These are phyloP conservation scores for Oreochromis spilurus DNA, from an alignment of 2,113 vertebrate species.

Conservation along the genomic window DNA sequence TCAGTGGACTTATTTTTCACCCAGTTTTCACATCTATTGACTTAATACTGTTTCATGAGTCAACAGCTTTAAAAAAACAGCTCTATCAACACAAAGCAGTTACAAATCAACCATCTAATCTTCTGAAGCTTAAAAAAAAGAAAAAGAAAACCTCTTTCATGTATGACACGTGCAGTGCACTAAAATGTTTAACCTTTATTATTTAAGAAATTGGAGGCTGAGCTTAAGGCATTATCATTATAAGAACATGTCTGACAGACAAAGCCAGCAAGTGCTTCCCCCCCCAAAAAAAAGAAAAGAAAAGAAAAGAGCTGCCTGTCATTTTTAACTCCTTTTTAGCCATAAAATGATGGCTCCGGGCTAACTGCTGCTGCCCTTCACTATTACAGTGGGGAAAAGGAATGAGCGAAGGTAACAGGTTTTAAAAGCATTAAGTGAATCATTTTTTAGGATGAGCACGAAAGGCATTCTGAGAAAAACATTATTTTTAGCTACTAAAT, in stretches of 20 bases:
- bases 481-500: not conserved
- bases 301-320: not conserved
- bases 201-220: not conserved
- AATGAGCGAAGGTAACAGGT: not conserved
- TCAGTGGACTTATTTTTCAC: not conserved
- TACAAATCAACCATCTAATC: not conserved
- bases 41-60: not conserved
- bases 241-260: not conserved
- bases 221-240: not conserved
- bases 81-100: not conserved
- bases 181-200: not conserved
- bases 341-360: not conserved
- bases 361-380: not conserved
- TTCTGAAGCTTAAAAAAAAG: not conserved
- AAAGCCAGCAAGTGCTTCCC: not conserved
- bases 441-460: not conserved
- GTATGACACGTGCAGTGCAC: not conserved
- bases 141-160: not conserved
- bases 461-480: not conserved
- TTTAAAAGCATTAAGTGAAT: not conserved
- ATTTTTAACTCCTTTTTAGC: not conserved
- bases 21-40: not conserved
- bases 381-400: not conserved
- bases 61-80: not conserved
- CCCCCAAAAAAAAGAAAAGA: not conserved